Percentiles rank a stretch among this genome's conserved stretches.
Conservation (phyloP, 2,888 invertebrate species). For the Kuschelorhynchus macadamiae region DNA sequence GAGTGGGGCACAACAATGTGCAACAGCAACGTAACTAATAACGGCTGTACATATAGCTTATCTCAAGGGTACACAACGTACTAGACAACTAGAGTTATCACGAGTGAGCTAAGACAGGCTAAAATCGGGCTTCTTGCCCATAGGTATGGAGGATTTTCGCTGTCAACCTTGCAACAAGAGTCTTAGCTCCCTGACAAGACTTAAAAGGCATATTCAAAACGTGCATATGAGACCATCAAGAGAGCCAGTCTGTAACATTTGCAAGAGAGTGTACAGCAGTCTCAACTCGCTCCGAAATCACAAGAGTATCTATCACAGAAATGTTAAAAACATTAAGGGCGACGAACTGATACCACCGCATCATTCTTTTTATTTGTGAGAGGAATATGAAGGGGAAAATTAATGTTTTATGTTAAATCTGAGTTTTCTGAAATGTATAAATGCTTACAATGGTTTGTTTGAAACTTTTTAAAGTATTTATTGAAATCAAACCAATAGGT, state of each 20-base stretch:
- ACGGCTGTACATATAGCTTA: slow-evolving; percentile 36
- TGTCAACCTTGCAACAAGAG: slow-evolving; percentile 94
- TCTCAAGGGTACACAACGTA: slow-evolving; percentile 1
- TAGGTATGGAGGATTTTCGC: slow-evolving; percentile 88
- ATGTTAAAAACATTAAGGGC: slow-evolving; percentile 79
- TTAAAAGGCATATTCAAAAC: slow-evolving; percentile 93
- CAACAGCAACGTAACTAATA: slow-evolving; percentile 26
- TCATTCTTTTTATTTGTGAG: slow-evolving; percentile 67
- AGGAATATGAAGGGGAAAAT: background rate
- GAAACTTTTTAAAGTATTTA: too few species aligned
- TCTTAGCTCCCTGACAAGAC: slow-evolving; percentile 87
- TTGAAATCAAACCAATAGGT: too few species aligned
- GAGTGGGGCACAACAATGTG: slow-evolving; percentile 9
- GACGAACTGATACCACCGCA: slow-evolving; percentile 60
- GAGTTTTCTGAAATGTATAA: too few species aligned
- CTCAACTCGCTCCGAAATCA: slow-evolving; percentile 92
- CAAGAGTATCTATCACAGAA: slow-evolving; percentile 93
- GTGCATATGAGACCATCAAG: slow-evolving; percentile 92
- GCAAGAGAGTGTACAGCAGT: slow-evolving; percentile 93
- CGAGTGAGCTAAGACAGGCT: slow-evolving; percentile 24
- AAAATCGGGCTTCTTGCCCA: slow-evolving; percentile 46
- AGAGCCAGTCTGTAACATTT: slow-evolving; percentile 93
- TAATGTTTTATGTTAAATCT: slow-evolving; percentile 21
- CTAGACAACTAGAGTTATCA: slow-evolving; percentile 27
- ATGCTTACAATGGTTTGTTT: too few species aligned